Conservation (phyloP, 2,888 invertebrate genomes). For the Drosophila quasianomalipes region DNA sequence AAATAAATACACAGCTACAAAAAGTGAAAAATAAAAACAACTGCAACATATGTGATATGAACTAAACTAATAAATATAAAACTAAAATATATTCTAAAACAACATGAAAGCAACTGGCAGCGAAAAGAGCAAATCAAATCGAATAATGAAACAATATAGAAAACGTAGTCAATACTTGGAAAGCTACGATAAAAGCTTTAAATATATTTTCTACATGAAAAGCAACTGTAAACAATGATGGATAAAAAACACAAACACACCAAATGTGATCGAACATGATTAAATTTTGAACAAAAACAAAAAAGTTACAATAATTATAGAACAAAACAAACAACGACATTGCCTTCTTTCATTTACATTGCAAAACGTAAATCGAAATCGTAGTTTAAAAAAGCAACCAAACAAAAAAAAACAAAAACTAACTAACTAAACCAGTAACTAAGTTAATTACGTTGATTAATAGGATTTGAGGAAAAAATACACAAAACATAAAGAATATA, state of each 20-base stretch:
- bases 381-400: conserved; percentile 31
- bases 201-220: conserved; percentile 70
- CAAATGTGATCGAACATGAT: conserved; percentile 72
- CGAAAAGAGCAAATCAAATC: conserved; percentile 30
- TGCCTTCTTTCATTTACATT: conserved; percentile 71
- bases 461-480: conserved; percentile 21
- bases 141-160: conserved; percentile 18
- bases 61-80: conserved; percentile 43
- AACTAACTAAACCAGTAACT: conserved; percentile 26
- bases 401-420: neutral
- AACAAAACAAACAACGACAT: conserved; percentile 63
- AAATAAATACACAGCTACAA: conserved; percentile 11
- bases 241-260: conserved; percentile 64
- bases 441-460: conserved; percentile 17
- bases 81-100: conserved; percentile 43
- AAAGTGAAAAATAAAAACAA: conserved; percentile 44
- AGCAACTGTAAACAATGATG: conserved; percentile 29
- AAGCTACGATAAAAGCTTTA: conserved; percentile 64
- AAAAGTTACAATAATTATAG: conserved; percentile 44
- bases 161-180: conserved; percentile 42
- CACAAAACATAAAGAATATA: conserved; percentile 1
- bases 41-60: conserved; percentile 75
- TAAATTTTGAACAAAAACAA: conserved; percentile 35
- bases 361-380: conserved; percentile 46
- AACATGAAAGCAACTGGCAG: conserved; percentile 36